Percentiles rank a stretch among this genome's conserved stretches.
These are phyloP conservation scores for Polylopha cassiicola DNA, from an alignment of 2,888 invertebrate genomes.

Conservation along the genomic window DNA sequence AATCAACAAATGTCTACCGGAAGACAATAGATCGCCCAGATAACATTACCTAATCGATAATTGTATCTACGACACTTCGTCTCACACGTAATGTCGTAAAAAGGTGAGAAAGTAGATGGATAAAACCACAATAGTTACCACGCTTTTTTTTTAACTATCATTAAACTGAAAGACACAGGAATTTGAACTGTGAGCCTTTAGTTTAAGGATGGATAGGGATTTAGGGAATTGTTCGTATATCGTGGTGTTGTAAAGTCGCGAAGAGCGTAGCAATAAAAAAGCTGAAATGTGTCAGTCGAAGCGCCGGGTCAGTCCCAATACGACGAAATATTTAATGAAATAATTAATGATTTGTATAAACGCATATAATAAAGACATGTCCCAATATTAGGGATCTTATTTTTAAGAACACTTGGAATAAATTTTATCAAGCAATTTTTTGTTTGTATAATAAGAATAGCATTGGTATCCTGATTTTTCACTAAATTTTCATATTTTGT, in stretches of 20 bases:
- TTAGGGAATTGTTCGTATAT: constrained; percentile 17
- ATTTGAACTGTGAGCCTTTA: constrained; percentile 23
- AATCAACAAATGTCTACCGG: constrained; percentile 72
- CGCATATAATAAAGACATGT: too few species aligned
- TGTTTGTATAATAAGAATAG: too few species aligned
- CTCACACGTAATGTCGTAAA: constrained; percentile 73
- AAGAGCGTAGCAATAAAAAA: constrained; percentile 74
- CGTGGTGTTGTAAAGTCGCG: constrained; percentile 59
- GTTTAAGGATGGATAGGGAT: constrained; percentile 16
- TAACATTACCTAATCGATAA: constrained; percentile 77
- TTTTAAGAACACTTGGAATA: too few species aligned
- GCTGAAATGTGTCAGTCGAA: constrained; percentile 75
- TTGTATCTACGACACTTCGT: constrained; percentile 74
- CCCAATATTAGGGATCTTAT: too few species aligned
- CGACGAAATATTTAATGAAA: background rate
- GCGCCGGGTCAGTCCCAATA: constrained; percentile 39
- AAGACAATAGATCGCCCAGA: constrained; percentile 72
- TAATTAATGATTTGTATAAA: too few species aligned
- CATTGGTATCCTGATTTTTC: too few species aligned
- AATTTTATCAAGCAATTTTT: too few species aligned
- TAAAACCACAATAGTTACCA: constrained; percentile 59
- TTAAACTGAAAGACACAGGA: background rate
- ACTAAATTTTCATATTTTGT: too few species aligned
- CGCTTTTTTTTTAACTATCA: constrained; percentile 8
- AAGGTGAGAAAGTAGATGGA: constrained; percentile 75